Base-by-base conservation (phyloP, 2,797 vertebrate species). In the Adrianichthys oophorus region DNA sequence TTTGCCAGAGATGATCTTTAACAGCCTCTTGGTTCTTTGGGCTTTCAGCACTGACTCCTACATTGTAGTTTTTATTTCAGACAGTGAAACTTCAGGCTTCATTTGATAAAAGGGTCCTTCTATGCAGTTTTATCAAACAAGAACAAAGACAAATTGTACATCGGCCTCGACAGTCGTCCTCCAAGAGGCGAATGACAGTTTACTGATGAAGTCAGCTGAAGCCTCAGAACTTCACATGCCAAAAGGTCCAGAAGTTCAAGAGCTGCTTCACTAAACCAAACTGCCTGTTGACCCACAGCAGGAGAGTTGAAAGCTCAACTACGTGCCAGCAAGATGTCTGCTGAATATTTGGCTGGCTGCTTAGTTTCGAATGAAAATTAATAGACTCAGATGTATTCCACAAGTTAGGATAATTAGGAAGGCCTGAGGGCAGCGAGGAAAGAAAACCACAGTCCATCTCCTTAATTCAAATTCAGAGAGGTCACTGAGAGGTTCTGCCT, bases 381-480 rank as follows among this genome's bases (percentile, higher is more conserved):
- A 89, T 83, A 76, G 81, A 87, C 88, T 76, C 73, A 79, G 79
- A 87, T 83, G 77, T 73, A 82, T 75, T 74, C 59, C 63, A 65
- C 74, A 63, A 80, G 78, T 89, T 82, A 82, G 78, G 72, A 85
- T 88, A 85, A 87, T 89, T 85, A 74, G 14, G 29, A 19, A 62
- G 74, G 73, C 83, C 82, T 70, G 15, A 46, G 80, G 82, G 80
- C 69, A 53, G 59, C 13, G 24, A 42, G 61, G 51, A 71, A 72
- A 76, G 69, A 82, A 83, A 86, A 79, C 62, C 68, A 56, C 70
- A 52, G 71, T 79, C 86, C 85, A 85, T 87, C 80, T 87, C 83
- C 86, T 90, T 89, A 87, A 87, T 86, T 86, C 74, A 80, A 75
- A 83, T 85, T 83, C 78, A 52, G 60, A 52, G 70, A 77, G 85